phyloP scores from a whole-genome alignment of 2,113 vertebrate genomes.

The Arenaria interpres region DNA sequence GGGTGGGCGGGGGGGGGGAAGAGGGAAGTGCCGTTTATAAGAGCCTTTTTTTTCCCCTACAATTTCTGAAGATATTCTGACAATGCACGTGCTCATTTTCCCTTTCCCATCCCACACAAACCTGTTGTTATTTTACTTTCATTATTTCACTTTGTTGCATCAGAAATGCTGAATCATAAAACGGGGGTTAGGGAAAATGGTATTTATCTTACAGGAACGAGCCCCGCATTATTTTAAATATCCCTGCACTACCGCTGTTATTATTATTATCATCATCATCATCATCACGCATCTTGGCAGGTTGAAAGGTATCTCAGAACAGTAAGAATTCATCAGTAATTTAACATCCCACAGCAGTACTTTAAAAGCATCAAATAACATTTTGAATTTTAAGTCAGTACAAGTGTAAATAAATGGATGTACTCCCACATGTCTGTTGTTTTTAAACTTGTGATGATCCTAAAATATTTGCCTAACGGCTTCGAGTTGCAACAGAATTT shows the following conservation, averaged over 20 bases:
- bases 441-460: conserved; percentile 33
- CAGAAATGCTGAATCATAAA: conserved; percentile 67
- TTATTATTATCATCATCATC: conserved; percentile 17
- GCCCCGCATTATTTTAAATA: conserved; percentile 41
- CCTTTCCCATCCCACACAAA: conserved; percentile 45
- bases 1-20: neutral
- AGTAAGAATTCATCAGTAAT: conserved; percentile 56
- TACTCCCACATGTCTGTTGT: conserved; percentile 36
- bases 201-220: conserved; percentile 55
- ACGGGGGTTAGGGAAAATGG: conserved; percentile 39
- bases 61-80: conserved; percentile 40
- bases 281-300: conserved; percentile 57
- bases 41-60: neutral
- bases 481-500: conserved; percentile 56
- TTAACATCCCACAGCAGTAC: conserved; percentile 49
- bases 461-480: conserved; percentile 61
- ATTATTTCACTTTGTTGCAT: conserved; percentile 42
- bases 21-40: neutral
- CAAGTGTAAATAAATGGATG: conserved; percentile 49
- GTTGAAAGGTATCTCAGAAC: conserved; percentile 63
- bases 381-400: conserved; percentile 55
- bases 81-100: conserved; percentile 19
- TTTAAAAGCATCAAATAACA: conserved; percentile 48
- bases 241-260: conserved; percentile 7
- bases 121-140: conserved; percentile 63